These are phyloP conservation scores for Himalopsyche japonica DNA, from an alignment of 2,888 invertebrate genomes.

Conservation along the genomic window DNA sequence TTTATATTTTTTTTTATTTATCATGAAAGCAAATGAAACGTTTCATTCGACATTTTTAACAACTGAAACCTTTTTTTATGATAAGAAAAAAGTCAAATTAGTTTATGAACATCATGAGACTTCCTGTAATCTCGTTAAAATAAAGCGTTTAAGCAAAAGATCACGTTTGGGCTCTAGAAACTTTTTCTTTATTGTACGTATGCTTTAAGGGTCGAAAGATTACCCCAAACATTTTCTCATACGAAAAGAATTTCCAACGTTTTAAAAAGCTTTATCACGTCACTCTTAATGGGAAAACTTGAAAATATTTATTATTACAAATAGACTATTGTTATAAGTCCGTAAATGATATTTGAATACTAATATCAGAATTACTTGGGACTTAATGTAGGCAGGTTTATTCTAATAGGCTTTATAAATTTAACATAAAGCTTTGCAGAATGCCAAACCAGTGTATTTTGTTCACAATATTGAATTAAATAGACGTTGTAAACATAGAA, in stretches of 20 bases:
- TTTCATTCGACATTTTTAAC: background rate
- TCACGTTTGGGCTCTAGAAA: background rate
- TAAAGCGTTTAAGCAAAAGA: background rate
- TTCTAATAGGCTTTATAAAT: background rate
- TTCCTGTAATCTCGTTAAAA: background rate
- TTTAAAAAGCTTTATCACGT: background rate
- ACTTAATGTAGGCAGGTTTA: background rate
- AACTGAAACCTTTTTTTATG: background rate
- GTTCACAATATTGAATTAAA: too few species aligned
- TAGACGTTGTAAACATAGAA: too few species aligned
- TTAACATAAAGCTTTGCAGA: background rate
- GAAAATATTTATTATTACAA: background rate
- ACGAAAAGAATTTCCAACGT: background rate
- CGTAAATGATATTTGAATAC: background rate
- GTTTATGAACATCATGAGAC: background rate
- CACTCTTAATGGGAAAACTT: background rate
- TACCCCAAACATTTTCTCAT: background rate
- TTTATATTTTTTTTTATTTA: too few species aligned
- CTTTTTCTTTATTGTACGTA: background rate
- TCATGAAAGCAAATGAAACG: background rate
- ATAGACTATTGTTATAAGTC: background rate
- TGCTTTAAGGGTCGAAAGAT: background rate
- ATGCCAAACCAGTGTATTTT: too few species aligned
- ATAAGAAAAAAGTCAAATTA: background rate
- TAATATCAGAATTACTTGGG: background rate